These are phyloP conservation scores for Cheilosia vulpina DNA, from an alignment of 2,888 invertebrate genomes.

Conservation along the genomic window DNA sequence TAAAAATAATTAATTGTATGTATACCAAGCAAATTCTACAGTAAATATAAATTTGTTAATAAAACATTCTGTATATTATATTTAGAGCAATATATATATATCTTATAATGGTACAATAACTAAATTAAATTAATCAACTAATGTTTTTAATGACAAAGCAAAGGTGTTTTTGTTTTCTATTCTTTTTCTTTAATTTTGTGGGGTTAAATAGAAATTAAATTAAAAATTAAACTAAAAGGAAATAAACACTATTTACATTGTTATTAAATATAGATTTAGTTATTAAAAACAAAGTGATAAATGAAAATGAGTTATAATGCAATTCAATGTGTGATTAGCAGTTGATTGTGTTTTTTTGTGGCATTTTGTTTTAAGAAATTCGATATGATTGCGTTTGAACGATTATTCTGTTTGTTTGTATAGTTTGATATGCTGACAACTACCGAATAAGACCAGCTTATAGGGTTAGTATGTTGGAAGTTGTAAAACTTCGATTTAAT, in stretches of 20 bases:
- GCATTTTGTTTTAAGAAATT: conserved; percentile 60
- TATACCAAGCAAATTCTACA: conserved; percentile 74
- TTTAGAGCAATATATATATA: conserved; percentile 44
- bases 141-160: conserved; percentile 56
- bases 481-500: conserved; percentile 68
- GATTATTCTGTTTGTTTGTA: conserved; percentile 35
- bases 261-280: conserved; percentile 52
- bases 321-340: conserved; percentile 41
- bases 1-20: conserved; percentile 58
- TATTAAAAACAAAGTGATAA: conserved; percentile 54
- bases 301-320: conserved; percentile 54
- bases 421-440: conserved; percentile 56
- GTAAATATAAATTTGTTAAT: conserved; percentile 71
- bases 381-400: conserved; percentile 37
- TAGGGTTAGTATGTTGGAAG: conserved; percentile 78
- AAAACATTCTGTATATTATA: conserved; percentile 76
- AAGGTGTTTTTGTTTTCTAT: conserved; percentile 58
- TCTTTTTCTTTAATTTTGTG: conserved; percentile 52
- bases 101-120: conserved; percentile 53
- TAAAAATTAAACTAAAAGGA: conserved; percentile 74
- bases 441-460: conserved; percentile 83
- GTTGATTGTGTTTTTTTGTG: conserved; percentile 22
- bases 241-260: conserved; percentile 80
- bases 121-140: conserved; percentile 62
- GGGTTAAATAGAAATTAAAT: conserved; percentile 64